Conservation (phyloP, 1,140 invertebrate species). For the Aphis gossypii region DNA sequence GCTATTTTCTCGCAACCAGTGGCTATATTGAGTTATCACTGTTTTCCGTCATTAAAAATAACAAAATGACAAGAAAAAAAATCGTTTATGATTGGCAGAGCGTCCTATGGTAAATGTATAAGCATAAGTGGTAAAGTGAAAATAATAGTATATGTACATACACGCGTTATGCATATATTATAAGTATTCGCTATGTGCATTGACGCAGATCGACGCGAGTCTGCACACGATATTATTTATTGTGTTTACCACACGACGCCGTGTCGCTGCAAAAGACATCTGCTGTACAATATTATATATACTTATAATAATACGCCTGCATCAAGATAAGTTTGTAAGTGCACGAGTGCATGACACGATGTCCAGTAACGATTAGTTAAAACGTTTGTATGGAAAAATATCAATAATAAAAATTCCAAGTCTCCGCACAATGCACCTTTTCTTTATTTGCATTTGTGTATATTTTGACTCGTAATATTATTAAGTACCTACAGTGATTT, state of each 20-base stretch:
- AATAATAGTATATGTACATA: conserved; percentile 26
- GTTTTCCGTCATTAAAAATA: conserved; percentile 7
- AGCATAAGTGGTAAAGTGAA: neutral
- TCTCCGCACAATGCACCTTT: neutral
- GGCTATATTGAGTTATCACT: neutral
- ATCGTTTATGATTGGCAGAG: neutral
- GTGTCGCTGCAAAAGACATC: neutral
- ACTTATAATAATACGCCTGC: neutral
- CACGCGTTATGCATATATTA: neutral
- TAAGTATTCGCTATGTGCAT: neutral
- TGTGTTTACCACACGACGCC: neutral
- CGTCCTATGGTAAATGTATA: neutral
- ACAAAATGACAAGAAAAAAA: neutral
- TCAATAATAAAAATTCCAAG: conserved; percentile 2
- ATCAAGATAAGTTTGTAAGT: conserved; percentile 31
- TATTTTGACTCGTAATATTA: neutral
- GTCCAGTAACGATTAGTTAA: conserved; percentile 31
- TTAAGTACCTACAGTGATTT: neutral
- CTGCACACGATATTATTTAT: neutral
- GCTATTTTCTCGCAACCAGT: neutral
- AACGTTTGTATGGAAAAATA: conserved; percentile 1
- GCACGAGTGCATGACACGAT: conserved; percentile 32
- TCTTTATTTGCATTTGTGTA: neutral
- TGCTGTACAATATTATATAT: conserved; percentile 21
- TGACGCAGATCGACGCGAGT: neutral